phyloP scores from a whole-genome alignment of 37 sponge, comb jelly and placozoan species.

The Agelas oroides region DNA sequence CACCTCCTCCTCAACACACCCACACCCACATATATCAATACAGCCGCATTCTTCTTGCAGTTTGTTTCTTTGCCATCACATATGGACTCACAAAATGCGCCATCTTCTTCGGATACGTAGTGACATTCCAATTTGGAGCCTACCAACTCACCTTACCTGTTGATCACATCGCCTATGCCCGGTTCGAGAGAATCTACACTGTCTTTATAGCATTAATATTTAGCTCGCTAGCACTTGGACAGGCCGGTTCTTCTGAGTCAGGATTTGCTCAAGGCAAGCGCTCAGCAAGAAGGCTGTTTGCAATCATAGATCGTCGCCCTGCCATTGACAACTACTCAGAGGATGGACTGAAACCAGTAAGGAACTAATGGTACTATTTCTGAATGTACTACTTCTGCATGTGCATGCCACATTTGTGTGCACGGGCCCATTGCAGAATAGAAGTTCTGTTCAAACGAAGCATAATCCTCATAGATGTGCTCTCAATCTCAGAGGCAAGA shows the following conservation, averaged over 20 bases:
- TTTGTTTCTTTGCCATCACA: conserved; percentile 36
- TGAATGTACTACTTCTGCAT: not conserved
- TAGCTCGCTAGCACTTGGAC: conserved; percentile 72
- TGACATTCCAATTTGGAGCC: conserved; percentile 80
- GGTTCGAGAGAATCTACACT: conserved; percentile 37
- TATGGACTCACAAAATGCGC: conserved; percentile 74
- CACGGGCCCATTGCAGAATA: no score
- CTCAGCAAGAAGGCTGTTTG: conserved; percentile 77
- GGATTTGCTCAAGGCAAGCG: conserved; percentile 63
- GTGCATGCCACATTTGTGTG: not conserved
- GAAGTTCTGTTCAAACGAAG: no score
- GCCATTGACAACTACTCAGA: conserved; percentile 70
- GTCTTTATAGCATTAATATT: conserved; percentile 69
- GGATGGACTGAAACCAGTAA: conserved; percentile 55
- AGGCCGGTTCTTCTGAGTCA: conserved; percentile 68
- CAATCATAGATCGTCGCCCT: conserved; percentile 65
- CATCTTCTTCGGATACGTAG: conserved; percentile 62
- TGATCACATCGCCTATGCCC: conserved; percentile 20
- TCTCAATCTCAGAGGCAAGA: no score
- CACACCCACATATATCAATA: not conserved
- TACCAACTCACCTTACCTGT: conserved; percentile 52
- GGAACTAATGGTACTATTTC: not conserved
- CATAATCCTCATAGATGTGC: no score
- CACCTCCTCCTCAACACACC: not conserved
- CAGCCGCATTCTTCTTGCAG: not conserved